Conservation (phyloP, 2,113 vertebrate genomes). For the Petroica traversi region DNA sequence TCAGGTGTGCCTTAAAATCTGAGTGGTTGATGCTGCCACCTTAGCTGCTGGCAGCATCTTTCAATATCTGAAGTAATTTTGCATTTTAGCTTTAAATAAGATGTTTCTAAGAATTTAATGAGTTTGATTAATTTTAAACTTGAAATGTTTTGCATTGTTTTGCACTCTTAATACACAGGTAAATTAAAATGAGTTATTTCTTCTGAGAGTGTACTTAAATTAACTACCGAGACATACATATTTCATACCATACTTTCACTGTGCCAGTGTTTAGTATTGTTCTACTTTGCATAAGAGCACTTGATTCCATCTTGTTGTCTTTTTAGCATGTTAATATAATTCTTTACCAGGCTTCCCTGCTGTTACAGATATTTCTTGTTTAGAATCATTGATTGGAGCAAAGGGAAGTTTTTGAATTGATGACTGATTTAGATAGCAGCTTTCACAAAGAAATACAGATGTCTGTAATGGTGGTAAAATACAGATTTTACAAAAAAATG, state of each 20-base stretch:
- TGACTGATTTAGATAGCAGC: neutral
- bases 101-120: neutral
- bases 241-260: neutral
- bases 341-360: neutral
- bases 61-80: neutral
- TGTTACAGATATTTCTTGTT: neutral
- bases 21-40: neutral
- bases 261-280: neutral
- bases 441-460: neutral
- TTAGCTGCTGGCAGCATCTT: neutral
- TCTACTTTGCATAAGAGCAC: neutral
- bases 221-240: too few species aligned
- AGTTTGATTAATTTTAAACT: neutral
- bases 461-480: neutral
- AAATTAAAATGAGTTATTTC: neutral
- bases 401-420: neutral
- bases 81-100: neutral
- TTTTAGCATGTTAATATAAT: neutral
- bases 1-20: rapidly evolving
- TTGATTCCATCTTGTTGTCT: neutral
- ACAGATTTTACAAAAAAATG: neutral
- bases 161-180: neutral
- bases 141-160: neutral
- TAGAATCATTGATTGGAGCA: neutral
- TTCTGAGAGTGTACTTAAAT: neutral